Percentiles rank a stretch among this genome's conserved stretches.
Evolutionary conservation across 2,888 invertebrate genomes (phyloP).

Genomic region (Ceramica pisi): DNA sequence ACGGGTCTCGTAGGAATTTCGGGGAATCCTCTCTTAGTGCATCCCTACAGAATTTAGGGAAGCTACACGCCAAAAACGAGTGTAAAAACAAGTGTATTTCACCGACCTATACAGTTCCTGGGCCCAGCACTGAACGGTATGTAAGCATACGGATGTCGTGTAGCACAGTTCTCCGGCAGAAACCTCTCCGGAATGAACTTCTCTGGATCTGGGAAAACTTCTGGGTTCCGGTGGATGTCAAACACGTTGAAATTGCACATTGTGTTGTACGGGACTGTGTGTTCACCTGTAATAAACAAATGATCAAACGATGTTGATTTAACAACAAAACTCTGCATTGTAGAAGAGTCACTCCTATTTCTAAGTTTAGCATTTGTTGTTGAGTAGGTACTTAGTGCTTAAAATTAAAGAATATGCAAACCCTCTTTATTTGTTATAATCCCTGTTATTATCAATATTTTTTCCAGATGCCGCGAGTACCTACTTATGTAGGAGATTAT

Average conservation of each 20-base stretch:
- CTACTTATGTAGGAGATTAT: no score
- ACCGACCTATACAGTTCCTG: conserved; percentile 92
- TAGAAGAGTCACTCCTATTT: no score
- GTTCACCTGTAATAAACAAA: conserved; percentile 76
- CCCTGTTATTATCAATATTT: no score
- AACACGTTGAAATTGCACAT: conserved; percentile 88
- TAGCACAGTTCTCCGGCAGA: conserved; percentile 88
- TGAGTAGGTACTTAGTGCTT: no score
- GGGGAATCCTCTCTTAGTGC: no score
- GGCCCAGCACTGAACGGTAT: conserved; percentile 93
- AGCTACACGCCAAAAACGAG: no score
- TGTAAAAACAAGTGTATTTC: no score
- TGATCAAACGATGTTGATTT: neutral
- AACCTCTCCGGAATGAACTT: conserved; percentile 94
- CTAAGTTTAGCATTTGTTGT: no score
- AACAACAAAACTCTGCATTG: no score
- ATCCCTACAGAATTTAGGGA: no score
- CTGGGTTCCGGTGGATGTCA: conserved; percentile 92
- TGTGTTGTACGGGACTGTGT: conserved; percentile 85
- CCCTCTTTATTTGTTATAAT: neutral
- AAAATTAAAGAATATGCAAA: neutral
- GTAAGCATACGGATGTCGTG: conserved; percentile 91
- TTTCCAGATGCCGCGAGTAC: no score
- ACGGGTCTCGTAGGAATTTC: no score
- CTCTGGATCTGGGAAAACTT: conserved; percentile 92